Base-by-base conservation (phyloP, 1,140 invertebrate species). In the Orius insidiosus region DNA sequence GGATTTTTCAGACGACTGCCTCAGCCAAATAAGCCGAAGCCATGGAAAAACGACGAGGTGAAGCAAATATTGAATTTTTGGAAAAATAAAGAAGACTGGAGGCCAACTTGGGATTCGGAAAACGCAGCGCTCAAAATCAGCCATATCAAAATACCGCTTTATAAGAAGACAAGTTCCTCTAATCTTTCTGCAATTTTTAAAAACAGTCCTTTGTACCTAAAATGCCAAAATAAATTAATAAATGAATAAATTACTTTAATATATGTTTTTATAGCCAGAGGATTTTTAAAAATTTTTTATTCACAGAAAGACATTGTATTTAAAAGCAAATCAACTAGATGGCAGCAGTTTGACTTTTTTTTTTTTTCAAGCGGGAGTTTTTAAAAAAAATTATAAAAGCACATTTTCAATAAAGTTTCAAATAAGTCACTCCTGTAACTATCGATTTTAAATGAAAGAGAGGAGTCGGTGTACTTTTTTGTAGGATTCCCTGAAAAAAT, bases 31-130 rank as follows among this genome's bases (percentile, higher is more conserved):
- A 49, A 44, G 34, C 38, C 37, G 14, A 72, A 72, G 53, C 69
- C 68, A 4, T 73, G 70, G 70, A 54, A 46, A 9, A 69, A 69
- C 46, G 53, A 47, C 14, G 55, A 57, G 13, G 38, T 49, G 7
- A 58, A 58, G 49, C 59, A 46, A 13, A 48, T 50, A 34, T 11
- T 53, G 7, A 47, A 53, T 19, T 59, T 60, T 32, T 57, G 51
- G 47, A 38, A 41, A 33, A 30, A 51, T 2, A 46, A 41, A 36
- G 30, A 46, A 52, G 7, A 49, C 0, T 58, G 56, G 56, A 10
- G 19, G 2, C 37, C 48, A 5, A 53, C 55, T 9, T 58, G 81
- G 13, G 89, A 95, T 73, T 80, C 80, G 44, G 94, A 94, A 66
- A 45, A 45, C 7, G 30, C 38, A 18, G 13, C 16, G 6, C 83